phyloP scores from a whole-genome alignment of 2,113 vertebrate genomes.

The Leuciscus idus region DNA sequence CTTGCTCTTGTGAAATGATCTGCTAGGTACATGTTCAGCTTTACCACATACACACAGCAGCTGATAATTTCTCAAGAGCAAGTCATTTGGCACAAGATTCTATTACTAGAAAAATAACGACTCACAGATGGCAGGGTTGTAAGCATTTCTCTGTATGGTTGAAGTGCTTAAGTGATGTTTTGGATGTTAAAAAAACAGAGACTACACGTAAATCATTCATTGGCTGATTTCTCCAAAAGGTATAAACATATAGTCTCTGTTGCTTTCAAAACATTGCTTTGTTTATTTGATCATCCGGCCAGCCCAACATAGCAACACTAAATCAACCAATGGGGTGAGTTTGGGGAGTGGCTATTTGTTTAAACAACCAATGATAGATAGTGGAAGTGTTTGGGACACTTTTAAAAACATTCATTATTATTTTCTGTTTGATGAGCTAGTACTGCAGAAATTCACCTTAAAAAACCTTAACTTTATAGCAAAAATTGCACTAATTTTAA shows the following conservation, averaged over 20 bases:
- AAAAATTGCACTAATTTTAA: neutral
- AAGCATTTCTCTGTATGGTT: neutral
- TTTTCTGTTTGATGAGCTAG: neutral
- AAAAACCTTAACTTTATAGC: neutral
- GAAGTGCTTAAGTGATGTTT: neutral
- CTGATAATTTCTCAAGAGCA: neutral
- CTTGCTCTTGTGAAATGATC: neutral
- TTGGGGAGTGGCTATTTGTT: neutral
- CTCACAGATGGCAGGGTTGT: neutral
- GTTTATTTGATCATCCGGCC: neutral
- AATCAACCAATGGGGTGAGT: slow-evolving; percentile 5
- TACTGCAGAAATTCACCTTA: neutral
- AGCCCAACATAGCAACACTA: neutral
- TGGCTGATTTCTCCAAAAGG: neutral
- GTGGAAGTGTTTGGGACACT: neutral
- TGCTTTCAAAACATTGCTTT: neutral
- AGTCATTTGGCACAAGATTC: neutral
- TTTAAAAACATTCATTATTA: slow-evolving; percentile 2
- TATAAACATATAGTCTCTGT: neutral
- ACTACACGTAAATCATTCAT: neutral
- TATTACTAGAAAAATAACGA: neutral
- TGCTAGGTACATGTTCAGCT: neutral
- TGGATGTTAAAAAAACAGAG: neutral
- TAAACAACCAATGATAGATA: neutral
- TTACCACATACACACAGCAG: neutral